Conservation (phyloP, 1,140 invertebrate genomes). For the Adelges cooleyi region DNA sequence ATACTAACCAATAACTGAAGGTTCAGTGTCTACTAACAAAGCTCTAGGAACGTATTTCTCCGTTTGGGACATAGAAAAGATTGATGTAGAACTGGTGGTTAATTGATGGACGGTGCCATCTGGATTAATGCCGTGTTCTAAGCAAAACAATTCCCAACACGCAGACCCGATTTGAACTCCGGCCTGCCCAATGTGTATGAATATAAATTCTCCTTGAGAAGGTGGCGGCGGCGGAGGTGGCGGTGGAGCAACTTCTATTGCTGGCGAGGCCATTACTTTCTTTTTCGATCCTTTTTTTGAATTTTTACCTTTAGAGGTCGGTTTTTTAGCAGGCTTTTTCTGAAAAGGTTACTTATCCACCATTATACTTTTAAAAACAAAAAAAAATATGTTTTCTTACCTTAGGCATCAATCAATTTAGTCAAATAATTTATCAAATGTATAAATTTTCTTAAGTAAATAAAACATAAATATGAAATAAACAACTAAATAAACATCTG, state of each 20-base stretch:
- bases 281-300: not conserved
- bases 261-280: not conserved
- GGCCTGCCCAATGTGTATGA: constrained; percentile 59
- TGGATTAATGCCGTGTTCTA: constrained; percentile 58
- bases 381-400: no score
- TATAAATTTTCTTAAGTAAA: no score
- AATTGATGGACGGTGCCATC: constrained; percentile 43
- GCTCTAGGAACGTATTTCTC: constrained; percentile 64
- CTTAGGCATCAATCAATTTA: no score
- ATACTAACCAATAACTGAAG: constrained; percentile 49
- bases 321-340: constrained; percentile 32
- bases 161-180: constrained; percentile 63
- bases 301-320: not conserved
- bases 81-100: constrained; percentile 47
- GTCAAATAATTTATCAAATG: no score
- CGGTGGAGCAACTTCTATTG: not conserved
- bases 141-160: constrained; percentile 56
- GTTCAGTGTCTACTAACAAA: constrained; percentile 68
- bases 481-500: no score
- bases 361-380: no score
- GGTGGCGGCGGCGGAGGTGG: not conserved
- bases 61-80: constrained; percentile 53
- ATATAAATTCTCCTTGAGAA: constrained; percentile 45
- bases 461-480: no score
- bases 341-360: no score